Percentiles rank a stretch among this genome's conserved stretches.
Conservation (phyloP, 2,113 vertebrate genomes). For the Colaptes auratus region DNA sequence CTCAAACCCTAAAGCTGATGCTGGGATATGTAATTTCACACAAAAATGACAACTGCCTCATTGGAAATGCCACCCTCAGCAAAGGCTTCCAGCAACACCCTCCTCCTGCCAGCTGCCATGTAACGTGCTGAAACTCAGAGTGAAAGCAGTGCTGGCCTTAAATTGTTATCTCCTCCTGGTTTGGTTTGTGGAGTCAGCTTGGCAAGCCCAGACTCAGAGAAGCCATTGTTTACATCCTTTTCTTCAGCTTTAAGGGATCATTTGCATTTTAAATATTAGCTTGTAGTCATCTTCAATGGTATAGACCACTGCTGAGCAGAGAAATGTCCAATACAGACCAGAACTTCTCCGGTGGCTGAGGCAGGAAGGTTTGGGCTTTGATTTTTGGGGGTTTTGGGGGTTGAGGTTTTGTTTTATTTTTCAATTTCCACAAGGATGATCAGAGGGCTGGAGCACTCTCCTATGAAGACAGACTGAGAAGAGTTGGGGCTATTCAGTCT, state of each 20-base stretch:
- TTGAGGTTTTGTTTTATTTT: too few relatives aligned
- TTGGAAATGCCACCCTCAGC: neutral
- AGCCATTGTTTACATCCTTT: neutral
- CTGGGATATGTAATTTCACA: slow-evolving; percentile 14
- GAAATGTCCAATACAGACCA: neutral
- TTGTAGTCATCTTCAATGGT: neutral
- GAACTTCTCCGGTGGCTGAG: fast-evolving
- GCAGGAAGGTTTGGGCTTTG: neutral
- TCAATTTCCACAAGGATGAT: too few relatives aligned
- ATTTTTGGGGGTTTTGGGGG: too few relatives aligned
- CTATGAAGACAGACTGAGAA: too few relatives aligned
- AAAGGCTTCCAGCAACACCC: neutral
- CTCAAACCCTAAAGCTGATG: neutral
- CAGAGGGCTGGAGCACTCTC: too few relatives aligned
- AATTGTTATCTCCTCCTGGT: neutral
- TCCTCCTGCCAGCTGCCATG: neutral
- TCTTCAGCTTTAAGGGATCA: neutral
- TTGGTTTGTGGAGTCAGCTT: neutral
- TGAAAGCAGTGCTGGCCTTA: neutral
- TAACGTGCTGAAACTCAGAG: fast-evolving
- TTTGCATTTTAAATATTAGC: neutral
- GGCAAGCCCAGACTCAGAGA: neutral
- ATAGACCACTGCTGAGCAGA: neutral
- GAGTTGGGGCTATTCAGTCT: too few relatives aligned
- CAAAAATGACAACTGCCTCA: slow-evolving; percentile 7